phyloP scores from a whole-genome alignment of 1,140 invertebrate species.

The Centruroides vittatus region DNA sequence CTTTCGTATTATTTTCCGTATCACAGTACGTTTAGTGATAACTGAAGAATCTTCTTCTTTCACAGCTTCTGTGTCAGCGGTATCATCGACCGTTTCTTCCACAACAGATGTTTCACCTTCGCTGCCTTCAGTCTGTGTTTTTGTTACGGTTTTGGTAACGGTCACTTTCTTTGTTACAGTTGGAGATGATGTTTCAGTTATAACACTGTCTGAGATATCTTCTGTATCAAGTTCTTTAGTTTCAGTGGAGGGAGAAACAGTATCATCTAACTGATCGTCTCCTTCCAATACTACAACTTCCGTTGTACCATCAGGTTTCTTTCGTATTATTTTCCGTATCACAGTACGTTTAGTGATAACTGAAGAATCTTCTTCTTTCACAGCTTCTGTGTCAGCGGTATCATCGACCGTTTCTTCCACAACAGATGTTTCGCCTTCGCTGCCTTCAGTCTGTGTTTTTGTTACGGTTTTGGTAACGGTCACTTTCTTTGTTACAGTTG shows the following conservation, averaged over 20 bases:
- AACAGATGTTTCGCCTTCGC: background rate
- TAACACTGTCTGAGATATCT: too few relatives aligned
- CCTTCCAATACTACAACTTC: background rate
- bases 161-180: too few relatives aligned
- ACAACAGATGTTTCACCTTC: slow-evolving; percentile 2
- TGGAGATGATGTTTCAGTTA: too few relatives aligned
- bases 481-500: too few relatives aligned
- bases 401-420: background rate
- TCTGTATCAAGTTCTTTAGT: too few relatives aligned
- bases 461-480: too few relatives aligned
- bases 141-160: too few relatives aligned
- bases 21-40: too few relatives aligned
- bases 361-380: background rate
- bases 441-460: background rate
- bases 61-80: background rate
- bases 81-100: slow-evolving; percentile 1
- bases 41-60: background rate
- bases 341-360: too few relatives aligned
- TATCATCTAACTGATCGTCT: background rate
- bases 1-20: background rate
- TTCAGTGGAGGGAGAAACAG: too few relatives aligned
- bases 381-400: background rate
- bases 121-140: background rate
- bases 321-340: background rate
- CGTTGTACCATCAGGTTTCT: background rate